Evolutionary conservation across 1,140 invertebrate genomes (phyloP), one percentile per base, ranked within the genome.

Genomic region (Sinella curviseta): DNA sequence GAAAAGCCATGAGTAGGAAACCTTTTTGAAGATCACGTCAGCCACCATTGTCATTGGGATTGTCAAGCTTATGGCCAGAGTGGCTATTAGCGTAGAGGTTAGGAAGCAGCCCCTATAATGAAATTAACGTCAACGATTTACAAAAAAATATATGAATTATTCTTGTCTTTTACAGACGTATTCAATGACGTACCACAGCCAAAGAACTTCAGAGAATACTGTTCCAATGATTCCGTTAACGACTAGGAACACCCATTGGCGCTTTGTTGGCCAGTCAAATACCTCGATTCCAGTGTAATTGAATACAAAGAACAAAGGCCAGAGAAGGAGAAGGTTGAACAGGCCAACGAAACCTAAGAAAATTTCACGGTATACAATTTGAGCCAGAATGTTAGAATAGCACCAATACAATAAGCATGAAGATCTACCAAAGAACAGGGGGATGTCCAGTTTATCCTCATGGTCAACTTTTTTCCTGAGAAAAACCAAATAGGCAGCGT

Each of bases 191-290:
- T 88, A 95, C 94, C 94, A 96, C 35, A 97, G 87, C 95, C 95
- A 96, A 65, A 96, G 87, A 34, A 94, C 91, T 88, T 96, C 93
- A 3, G 93, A 94, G 12, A 96, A 86, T 76, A 96, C 93, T 48
- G 94, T 96, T 77, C 94, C 94, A 83, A 96, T 89, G n/a, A 97
- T 86, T 79, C 94, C 95, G 88, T 96, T 96, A 35, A 95, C 86
- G 77, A 94, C 87, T 81, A 97, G 87, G 85, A 93, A 90, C 3
- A 92, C 87, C 89, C 93, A 93, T 85, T 96, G 94, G 77, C 92
- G 89, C 80, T 89, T 89, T 81, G 90, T 91, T n/a, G 95, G 95
- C 91, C 92, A 92, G 86, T 93, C 91, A 85, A 96, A 96, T 54
- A 88, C 87, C 88, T 97, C 95, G 83, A 91, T 89, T 84, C 91